Percentiles rank a stretch among this genome's conserved stretches.
Conservation (phyloP, 2,797 vertebrate species). For the Bradypodion pumilum region DNA sequence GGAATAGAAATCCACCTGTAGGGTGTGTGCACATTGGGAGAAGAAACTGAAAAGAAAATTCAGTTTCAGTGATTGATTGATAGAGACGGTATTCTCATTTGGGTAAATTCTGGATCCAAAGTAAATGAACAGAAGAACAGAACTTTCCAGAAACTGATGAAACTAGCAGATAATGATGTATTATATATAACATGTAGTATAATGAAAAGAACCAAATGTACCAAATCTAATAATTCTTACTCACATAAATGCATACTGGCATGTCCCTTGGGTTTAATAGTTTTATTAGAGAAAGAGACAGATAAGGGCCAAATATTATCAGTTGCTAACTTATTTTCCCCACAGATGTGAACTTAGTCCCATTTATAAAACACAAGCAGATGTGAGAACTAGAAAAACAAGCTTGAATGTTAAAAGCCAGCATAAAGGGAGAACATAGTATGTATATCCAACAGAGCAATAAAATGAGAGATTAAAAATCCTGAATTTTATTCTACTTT, state of each 20-base stretch:
- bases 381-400: not conserved
- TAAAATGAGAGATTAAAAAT: not conserved
- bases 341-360: not conserved
- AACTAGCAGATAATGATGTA: not conserved
- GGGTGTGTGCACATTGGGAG: too few relatives aligned
- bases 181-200: not conserved
- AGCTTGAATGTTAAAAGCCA: not conserved
- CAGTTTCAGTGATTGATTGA: conserved; percentile 11
- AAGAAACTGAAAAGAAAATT: conserved; percentile 25
- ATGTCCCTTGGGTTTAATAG: not conserved
- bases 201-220: not conserved
- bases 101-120: not conserved
- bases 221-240: not conserved
- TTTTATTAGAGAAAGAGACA: not conserved
- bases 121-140: not conserved
- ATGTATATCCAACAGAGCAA: not conserved
- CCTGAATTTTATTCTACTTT: not conserved
- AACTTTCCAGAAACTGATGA: conserved; percentile 1
- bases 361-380: not conserved
- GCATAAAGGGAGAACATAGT: not conserved
- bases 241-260: not conserved
- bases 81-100: conserved; percentile 14
- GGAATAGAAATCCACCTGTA: too few relatives aligned
- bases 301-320: conserved; percentile 2
- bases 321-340: not conserved